A percentile compares a stretch with the other conserved stretches of the same genome.
Conservation (phyloP, 2,797 vertebrate species). For the Lophura swinhoii region DNA sequence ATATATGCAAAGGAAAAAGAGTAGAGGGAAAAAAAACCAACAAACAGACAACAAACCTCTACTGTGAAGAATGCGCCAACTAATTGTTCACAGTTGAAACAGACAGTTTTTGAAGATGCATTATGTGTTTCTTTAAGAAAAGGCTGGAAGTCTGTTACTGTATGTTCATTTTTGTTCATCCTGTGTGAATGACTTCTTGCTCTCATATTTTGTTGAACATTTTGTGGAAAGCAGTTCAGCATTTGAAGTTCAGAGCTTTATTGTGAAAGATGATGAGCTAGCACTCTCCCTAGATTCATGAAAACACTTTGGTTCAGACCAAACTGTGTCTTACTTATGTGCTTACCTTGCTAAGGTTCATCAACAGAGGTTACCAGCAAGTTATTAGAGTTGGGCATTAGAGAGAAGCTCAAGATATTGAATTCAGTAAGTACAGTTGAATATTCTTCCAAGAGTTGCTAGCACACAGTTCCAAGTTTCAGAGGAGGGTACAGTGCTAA, state of each 20-base stretch:
- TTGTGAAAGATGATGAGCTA: background rate
- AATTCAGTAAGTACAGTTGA: background rate
- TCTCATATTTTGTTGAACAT: background rate
- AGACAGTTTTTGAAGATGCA: constrained; percentile 48
- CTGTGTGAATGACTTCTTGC: background rate
- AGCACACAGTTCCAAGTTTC: background rate
- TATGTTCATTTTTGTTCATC: background rate
- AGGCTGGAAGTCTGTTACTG: background rate
- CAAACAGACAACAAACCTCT: background rate
- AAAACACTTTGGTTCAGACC: background rate
- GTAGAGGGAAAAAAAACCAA: background rate
- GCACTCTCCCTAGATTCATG: background rate
- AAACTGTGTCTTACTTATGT: background rate
- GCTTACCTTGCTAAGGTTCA: background rate
- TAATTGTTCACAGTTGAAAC: constrained; percentile 58
- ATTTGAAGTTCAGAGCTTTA: background rate
- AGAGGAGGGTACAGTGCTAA: background rate
- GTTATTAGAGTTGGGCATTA: background rate
- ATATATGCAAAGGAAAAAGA: background rate
- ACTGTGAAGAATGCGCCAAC: constrained; percentile 36
- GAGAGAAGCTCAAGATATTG: background rate
- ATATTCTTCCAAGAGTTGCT: background rate
- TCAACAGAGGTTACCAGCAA: background rate
- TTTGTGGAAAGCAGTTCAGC: background rate
- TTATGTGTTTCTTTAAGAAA: background rate